A percentile compares a stretch with the other conserved stretches of the same genome.
Conservation (phyloP, 2,797 vertebrate species). For the Simalia tracyae region DNA sequence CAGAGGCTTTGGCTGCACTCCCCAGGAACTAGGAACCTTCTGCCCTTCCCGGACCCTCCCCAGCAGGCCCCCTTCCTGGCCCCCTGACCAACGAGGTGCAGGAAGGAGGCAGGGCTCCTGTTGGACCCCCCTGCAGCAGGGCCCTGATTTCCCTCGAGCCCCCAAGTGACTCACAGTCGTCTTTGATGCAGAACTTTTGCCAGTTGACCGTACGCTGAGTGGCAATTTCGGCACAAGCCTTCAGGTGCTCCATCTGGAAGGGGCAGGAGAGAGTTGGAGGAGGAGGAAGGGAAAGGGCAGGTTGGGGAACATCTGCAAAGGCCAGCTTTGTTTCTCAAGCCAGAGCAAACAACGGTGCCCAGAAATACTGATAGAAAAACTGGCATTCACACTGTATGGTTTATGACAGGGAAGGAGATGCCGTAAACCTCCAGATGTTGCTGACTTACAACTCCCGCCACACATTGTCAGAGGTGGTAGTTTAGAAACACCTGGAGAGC, state of each 20-base stretch:
- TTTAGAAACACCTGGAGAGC: not conserved
- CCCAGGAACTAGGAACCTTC: not conserved
- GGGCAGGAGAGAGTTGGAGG: not conserved
- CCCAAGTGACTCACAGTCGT: constrained; percentile 88
- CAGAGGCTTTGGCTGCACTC: not conserved
- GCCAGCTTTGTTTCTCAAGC: not conserved
- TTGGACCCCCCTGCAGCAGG: fast-evolving
- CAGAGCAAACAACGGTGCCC: not conserved
- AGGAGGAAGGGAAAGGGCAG: not conserved
- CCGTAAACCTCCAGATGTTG: not conserved
- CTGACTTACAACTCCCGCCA: not conserved
- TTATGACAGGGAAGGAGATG: not conserved
- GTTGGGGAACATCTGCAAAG: not conserved
- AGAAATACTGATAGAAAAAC: not conserved
- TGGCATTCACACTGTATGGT: not conserved
- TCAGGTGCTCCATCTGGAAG: constrained; percentile 95
- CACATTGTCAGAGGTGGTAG: not conserved
- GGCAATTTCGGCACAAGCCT: constrained; percentile 97
- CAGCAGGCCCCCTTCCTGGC: fast-evolving
- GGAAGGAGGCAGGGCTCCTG: too few species aligned
- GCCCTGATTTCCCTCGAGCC: fast-evolving
- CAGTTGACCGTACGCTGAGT: constrained; percentile 96
- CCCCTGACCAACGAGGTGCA: not conserved
- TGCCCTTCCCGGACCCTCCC: too few species aligned
- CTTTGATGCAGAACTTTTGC: constrained; percentile 99